Conservation (phyloP, 2,797 vertebrate genomes). For the Schizothorax lantsangensis region DNA sequence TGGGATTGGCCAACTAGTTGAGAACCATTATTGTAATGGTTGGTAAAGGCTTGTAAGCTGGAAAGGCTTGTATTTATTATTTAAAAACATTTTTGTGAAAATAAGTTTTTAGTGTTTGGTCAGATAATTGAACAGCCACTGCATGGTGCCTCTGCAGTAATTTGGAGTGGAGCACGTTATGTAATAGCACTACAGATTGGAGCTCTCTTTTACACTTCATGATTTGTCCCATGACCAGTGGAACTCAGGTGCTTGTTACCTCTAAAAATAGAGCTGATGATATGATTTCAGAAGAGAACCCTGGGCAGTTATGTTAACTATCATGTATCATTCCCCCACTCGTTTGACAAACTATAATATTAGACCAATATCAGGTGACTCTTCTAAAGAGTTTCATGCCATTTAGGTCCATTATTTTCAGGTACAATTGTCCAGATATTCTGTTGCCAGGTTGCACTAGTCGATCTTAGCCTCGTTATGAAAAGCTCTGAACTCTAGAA, state of each 20-base stretch:
- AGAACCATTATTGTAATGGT: not conserved
- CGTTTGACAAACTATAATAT: not conserved
- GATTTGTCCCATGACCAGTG: conserved; percentile 7
- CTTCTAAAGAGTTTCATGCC: not conserved
- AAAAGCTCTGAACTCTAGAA: conserved; percentile 4
- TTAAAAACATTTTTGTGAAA: conserved; percentile 2
- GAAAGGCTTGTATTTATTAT: not conserved
- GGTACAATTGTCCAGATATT: not conserved
- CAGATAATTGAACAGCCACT: not conserved
- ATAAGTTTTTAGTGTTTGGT: not conserved
- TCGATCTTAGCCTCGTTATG: not conserved
- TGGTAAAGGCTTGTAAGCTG: not conserved
- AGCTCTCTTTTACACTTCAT: conserved; percentile 1
- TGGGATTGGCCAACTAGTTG: not conserved
- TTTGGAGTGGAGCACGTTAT: conserved; percentile 21
- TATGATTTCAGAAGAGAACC: conserved; percentile 21
- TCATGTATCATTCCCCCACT: not conserved
- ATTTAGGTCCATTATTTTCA: conserved; percentile 1
- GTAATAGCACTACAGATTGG: conserved; percentile 15
- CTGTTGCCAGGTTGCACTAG: not conserved
- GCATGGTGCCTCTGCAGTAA: not conserved
- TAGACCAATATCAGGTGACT: conserved; percentile 1
- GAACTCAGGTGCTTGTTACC: not conserved
- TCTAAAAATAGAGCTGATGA: conserved; percentile 21
- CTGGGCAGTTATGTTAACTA: conserved; percentile 5